Conservation (phyloP, 1,140 invertebrate species). For the Dendroctonus valens region DNA sequence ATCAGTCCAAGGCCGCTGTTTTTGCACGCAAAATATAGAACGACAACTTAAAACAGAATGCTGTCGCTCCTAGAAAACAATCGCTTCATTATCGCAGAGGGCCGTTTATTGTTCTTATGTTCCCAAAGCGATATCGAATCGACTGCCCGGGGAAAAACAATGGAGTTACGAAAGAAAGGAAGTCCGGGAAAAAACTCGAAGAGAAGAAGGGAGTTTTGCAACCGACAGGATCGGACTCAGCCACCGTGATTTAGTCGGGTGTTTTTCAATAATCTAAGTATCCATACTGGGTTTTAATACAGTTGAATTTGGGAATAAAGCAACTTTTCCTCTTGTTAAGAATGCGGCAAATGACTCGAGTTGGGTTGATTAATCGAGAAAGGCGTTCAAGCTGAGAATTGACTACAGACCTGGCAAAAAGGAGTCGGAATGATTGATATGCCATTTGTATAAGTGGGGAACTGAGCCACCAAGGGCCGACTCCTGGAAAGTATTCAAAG, state of each 20-base stretch:
- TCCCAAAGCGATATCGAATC: constrained; percentile 11
- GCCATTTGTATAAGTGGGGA: constrained; percentile 1
- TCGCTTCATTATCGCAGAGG: constrained; percentile 18
- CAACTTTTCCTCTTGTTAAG: too few relatives aligned
- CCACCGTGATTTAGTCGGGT: too few relatives aligned
- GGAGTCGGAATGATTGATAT: neutral
- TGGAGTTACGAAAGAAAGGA: neutral
- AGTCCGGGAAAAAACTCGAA: neutral
- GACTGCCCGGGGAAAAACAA: constrained; percentile 9
- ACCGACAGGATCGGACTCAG: too few relatives aligned
- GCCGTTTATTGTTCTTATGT: constrained; percentile 16
- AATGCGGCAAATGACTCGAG: too few relatives aligned
- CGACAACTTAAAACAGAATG: too few relatives aligned
- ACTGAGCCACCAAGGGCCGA: neutral
- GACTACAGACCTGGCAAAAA: too few relatives aligned
- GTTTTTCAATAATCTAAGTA: too few relatives aligned
- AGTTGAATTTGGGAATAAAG: too few relatives aligned
- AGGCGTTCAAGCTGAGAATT: too few relatives aligned
- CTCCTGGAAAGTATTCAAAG: neutral
- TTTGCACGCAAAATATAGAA: neutral
- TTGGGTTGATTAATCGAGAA: too few relatives aligned
- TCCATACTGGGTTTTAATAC: too few relatives aligned
- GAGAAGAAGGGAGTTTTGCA: neutral
- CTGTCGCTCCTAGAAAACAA: constrained; percentile 6
- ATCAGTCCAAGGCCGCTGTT: neutral